Evolutionary conservation across 2,888 invertebrate genomes (phyloP).

Genomic region (Drosophila prostipennis): DNA sequence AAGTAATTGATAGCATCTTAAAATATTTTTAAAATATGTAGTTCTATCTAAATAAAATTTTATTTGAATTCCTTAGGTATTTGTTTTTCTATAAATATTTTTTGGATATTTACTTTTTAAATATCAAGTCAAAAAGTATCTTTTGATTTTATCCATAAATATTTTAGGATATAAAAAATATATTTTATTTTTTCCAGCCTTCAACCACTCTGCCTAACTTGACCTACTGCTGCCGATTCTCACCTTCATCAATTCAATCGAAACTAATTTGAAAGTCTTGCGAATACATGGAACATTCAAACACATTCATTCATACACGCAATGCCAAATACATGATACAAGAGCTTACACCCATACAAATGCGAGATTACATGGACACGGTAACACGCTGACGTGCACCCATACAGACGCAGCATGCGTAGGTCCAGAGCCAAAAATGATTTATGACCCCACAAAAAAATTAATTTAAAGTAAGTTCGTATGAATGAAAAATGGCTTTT

Average conservation of each 20-base stretch:
- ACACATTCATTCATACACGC: conserved; percentile 28
- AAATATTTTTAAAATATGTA: too few species aligned
- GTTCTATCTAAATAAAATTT: too few species aligned
- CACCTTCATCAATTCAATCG: conserved; percentile 17
- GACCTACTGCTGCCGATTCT: conserved; percentile 47
- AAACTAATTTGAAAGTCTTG: conserved; percentile 47
- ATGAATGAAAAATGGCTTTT: conserved; percentile 82
- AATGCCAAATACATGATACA: conserved; percentile 19
- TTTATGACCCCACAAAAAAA: conserved; percentile 80
- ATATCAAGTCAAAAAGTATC: too few species aligned
- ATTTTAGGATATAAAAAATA: neutral
- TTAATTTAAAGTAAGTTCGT: conserved; percentile 82
- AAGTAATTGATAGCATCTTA: too few species aligned
- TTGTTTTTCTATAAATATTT: too few species aligned
- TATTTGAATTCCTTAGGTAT: too few species aligned
- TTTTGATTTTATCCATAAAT: too few species aligned
- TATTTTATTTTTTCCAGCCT: neutral
- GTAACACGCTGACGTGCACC: conserved; percentile 8
- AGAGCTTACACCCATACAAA: conserved; percentile 23
- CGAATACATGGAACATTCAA: conserved; percentile 26
- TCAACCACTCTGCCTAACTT: conserved; percentile 29
- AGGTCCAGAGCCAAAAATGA: conserved; percentile 72
- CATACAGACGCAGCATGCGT: conserved; percentile 46
- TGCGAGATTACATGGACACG: conserved; percentile 2
- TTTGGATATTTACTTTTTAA: too few species aligned